Percentiles rank a stretch among this genome's conserved stretches.
phyloP scores from a whole-genome alignment of 1,140 invertebrate species.

The Leptinotarsa defecta region DNA sequence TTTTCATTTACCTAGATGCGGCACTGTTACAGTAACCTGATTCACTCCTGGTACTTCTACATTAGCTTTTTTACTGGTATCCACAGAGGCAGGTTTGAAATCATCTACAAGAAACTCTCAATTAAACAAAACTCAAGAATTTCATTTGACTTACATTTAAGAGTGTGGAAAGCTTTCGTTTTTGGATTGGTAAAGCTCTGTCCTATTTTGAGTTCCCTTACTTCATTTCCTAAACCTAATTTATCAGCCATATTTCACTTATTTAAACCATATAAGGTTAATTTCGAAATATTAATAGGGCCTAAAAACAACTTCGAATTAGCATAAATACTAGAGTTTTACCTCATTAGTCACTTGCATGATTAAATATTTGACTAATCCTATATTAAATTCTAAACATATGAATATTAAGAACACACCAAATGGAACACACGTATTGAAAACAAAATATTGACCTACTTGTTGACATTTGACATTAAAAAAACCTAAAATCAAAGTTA shows the following conservation, averaged over 20 bases:
- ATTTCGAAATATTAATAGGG: conserved; percentile 6
- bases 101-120: conserved; percentile 74
- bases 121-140: conserved; percentile 16
- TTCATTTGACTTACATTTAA: conserved; percentile 75
- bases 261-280: conserved; percentile 34
- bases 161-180: conserved; percentile 78
- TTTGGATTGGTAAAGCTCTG: conserved; percentile 77
- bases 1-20: conserved; percentile 74
- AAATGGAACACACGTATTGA: conserved; percentile 51
- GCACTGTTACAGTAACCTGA: conserved; percentile 90
- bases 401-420: conserved; percentile 44
- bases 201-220: conserved; percentile 82
- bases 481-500: background rate
- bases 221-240: conserved; percentile 74
- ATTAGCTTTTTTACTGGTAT: conserved; percentile 85
- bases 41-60: conserved; percentile 87
- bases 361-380: background rate
- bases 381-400: conserved; percentile 37
- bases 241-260: conserved; percentile 68
- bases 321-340: background rate
- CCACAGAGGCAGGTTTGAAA: conserved; percentile 96
- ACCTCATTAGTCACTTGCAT: background rate
- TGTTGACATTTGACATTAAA: conserved; percentile 39
- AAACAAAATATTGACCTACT: conserved; percentile 52
- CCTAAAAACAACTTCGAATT: background rate